Evolutionary conservation across 2,113 vertebrate genomes (phyloP).

Genomic region (Channa argus): DNA sequence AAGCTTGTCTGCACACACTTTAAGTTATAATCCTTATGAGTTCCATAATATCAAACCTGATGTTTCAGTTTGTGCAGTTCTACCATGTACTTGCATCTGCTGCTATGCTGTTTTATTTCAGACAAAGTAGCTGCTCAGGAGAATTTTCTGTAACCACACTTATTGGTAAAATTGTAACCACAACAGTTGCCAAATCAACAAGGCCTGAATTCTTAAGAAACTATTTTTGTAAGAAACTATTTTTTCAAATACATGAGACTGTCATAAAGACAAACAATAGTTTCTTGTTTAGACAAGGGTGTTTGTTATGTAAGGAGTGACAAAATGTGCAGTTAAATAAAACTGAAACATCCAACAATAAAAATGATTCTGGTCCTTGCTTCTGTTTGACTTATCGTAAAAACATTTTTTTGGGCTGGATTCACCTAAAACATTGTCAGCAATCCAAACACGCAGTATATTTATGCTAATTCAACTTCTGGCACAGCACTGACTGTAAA

Average conservation of each 20-base stretch:
- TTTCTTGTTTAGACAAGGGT: slow-evolving; percentile 10
- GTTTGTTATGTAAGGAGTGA: slow-evolving; percentile 23
- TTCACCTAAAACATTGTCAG: neutral
- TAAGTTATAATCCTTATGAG: slow-evolving; percentile 21
- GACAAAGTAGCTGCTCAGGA: neutral
- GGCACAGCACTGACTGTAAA: neutral
- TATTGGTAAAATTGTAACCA: neutral
- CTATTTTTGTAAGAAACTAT: neutral
- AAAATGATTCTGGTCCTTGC: neutral
- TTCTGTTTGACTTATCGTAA: neutral
- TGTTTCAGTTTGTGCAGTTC: neutral
- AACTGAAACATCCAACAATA: neutral
- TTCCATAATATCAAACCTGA: neutral
- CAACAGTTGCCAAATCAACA: neutral
- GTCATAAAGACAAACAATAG: neutral
- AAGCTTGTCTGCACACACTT: slow-evolving; percentile 16
- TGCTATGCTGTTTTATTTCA: neutral
- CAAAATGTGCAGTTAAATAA: slow-evolving; percentile 2
- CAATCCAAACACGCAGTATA: neutral
- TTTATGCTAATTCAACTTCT: neutral
- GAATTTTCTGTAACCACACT: neutral
- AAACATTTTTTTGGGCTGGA: neutral
- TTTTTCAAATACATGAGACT: neutral
- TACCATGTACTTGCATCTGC: too few relatives aligned
- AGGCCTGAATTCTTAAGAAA: neutral